Conservation (phyloP, 2,888 invertebrate species). For the Eustalomyia histrio region DNA sequence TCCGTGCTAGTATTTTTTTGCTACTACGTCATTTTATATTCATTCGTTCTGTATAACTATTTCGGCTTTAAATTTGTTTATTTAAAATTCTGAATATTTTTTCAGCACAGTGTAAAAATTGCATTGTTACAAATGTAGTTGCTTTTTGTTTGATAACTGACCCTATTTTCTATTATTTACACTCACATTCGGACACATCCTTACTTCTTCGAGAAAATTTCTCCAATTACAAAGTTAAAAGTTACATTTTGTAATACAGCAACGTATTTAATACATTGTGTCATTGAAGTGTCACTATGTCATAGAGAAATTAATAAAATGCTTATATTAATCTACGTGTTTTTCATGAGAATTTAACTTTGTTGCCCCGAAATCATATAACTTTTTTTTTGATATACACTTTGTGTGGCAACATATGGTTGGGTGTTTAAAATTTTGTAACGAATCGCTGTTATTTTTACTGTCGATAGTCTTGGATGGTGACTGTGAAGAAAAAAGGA, state of each 20-base stretch:
- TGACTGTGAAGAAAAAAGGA: neutral
- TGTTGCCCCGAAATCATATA: neutral
- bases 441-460: neutral
- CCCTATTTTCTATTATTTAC: conserved; percentile 30
- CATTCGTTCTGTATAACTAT: too few relatives aligned
- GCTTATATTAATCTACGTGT: conserved; percentile 45
- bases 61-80: too few relatives aligned
- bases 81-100: neutral
- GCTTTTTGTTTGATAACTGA: conserved; percentile 36
- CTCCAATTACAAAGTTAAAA: too few relatives aligned
- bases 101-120: neutral
- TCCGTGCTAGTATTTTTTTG: too few relatives aligned
- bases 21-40: too few relatives aligned
- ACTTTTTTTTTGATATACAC: neutral
- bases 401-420: conserved; percentile 29
- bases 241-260: too few relatives aligned
- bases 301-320: conserved; percentile 55
- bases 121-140: conserved; percentile 10
- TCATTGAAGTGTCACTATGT: conserved; percentile 33
- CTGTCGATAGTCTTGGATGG: too few relatives aligned
- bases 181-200: neutral
- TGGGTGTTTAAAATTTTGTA: conserved; percentile 9
- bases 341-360: conserved; percentile 24
- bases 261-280: too few relatives aligned
- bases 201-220: too few relatives aligned